Conservation (phyloP, 1,140 invertebrate species). For the Microplitis mediator region DNA sequence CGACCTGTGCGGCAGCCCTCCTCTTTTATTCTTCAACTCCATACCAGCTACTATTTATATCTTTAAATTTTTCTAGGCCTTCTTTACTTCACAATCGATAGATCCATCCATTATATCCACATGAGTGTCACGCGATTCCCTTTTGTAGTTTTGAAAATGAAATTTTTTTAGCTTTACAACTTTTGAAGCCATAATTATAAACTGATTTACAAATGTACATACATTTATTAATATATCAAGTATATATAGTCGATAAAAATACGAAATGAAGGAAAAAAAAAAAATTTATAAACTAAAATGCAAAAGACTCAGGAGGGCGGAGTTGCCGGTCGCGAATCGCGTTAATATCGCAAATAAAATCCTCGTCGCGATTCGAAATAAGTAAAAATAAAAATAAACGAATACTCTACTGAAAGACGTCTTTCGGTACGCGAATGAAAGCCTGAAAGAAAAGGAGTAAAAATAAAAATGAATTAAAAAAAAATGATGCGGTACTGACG, state of each 20-base stretch:
- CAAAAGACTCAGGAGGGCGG: constrained; percentile 13
- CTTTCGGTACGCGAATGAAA: constrained; percentile 6
- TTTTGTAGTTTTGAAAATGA: too few species aligned
- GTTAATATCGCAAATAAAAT: constrained; percentile 43
- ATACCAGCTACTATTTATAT: neutral
- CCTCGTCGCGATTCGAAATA: constrained; percentile 29
- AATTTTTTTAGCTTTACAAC: too few species aligned
- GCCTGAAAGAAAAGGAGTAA: constrained; percentile 6
- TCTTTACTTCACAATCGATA: neutral
- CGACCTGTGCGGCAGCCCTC: constrained; percentile 45
- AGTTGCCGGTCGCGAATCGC: constrained; percentile 34
- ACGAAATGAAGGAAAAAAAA: neutral
- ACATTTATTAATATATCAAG: too few species aligned
- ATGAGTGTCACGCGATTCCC: too few species aligned
- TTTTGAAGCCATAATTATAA: too few species aligned
- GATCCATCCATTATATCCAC: too few species aligned
- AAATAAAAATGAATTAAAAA: constrained; percentile 10
- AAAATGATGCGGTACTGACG: constrained; percentile 21
- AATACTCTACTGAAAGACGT: constrained; percentile 19
- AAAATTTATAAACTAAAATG: neutral
- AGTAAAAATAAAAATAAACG: constrained; percentile 31
- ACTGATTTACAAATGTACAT: too few species aligned
- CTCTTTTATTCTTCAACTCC: neutral
- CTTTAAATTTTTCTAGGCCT: neutral
- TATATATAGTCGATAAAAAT: neutral